Evolutionary conservation across 2,797 vertebrate species (phyloP).

Genomic region (Pelobates cultripes): DNA sequence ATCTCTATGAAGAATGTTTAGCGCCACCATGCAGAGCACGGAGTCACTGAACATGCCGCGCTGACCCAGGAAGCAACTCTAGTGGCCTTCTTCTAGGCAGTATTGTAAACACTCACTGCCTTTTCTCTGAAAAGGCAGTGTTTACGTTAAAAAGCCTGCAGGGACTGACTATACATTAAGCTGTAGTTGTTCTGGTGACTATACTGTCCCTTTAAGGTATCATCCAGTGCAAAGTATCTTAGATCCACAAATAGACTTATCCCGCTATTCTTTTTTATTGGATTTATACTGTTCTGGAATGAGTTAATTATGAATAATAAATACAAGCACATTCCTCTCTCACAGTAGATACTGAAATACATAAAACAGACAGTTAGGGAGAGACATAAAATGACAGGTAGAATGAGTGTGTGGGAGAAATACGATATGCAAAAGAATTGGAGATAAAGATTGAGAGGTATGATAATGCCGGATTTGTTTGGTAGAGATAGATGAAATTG

Average conservation of each 20-base stretch:
- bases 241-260: background rate
- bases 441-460: conserved; percentile 20
- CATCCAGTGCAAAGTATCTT: background rate
- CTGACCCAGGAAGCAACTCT: too few relatives aligned
- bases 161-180: too few relatives aligned
- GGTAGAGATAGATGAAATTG: conserved; percentile 35
- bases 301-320: conserved; percentile 25
- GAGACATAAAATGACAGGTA: conserved; percentile 40
- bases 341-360: conserved; percentile 37
- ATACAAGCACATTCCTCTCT: background rate
- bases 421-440: conserved; percentile 24
- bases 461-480: conserved; percentile 38
- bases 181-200: too few relatives aligned
- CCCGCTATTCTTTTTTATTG: background rate
- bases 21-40: too few relatives aligned
- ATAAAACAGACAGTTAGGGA: conserved; percentile 29
- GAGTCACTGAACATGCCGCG: too few relatives aligned
- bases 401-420: conserved; percentile 39
- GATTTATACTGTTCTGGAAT: background rate
- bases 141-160: too few relatives aligned
- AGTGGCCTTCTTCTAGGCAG: too few relatives aligned
- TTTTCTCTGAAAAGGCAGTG: too few relatives aligned
- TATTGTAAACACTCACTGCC: too few relatives aligned
- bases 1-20: too few relatives aligned
- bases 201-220: too few relatives aligned